These are phyloP conservation scores for Leptoclinus maculatus DNA, from an alignment of 2,797 vertebrate species.

Conservation along the genomic window DNA sequence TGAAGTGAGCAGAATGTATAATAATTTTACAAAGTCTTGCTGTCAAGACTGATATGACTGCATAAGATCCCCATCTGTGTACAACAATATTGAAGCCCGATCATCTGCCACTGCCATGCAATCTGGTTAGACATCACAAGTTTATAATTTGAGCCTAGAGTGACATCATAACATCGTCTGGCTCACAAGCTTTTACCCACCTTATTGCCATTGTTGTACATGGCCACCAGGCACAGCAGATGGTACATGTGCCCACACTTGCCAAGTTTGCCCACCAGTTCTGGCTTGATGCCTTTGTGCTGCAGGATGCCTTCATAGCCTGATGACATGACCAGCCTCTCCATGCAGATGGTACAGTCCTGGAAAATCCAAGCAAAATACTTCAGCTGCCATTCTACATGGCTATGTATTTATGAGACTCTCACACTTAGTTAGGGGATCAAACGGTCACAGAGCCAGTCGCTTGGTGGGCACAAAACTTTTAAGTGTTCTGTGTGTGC, in stretches of 20 bases:
- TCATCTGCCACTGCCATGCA: conserved; percentile 27
- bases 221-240: conserved; percentile 96
- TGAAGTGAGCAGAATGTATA: conserved; percentile 10
- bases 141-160: conserved; percentile 55
- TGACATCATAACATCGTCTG: conserved; percentile 69
- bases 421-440: conserved; percentile 42
- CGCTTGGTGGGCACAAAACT: not conserved
- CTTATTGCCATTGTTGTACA: conserved; percentile 99
- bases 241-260: conserved; percentile 97
- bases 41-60: not conserved
- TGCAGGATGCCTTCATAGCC: conserved; percentile 94
- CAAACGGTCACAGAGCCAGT: conserved; percentile 36
- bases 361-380: conserved; percentile 70
- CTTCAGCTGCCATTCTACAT: conserved; percentile 49
- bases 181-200: conserved; percentile 79
- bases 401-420: conserved; percentile 38
- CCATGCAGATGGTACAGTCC: conserved; percentile 99
- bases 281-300: conserved; percentile 90
- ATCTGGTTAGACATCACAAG: conserved; percentile 28
- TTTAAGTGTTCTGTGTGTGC: conserved; percentile 2
- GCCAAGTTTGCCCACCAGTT: conserved; percentile 95
- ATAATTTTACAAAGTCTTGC: conserved; percentile 13
- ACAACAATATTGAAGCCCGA: conserved; percentile 10
- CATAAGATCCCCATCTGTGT: conserved; percentile 39
- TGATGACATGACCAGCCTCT: conserved; percentile 91